Evolutionary conservation across 2,888 invertebrate genomes (phyloP).

Genomic region (Ectemnius cavifrons): DNA sequence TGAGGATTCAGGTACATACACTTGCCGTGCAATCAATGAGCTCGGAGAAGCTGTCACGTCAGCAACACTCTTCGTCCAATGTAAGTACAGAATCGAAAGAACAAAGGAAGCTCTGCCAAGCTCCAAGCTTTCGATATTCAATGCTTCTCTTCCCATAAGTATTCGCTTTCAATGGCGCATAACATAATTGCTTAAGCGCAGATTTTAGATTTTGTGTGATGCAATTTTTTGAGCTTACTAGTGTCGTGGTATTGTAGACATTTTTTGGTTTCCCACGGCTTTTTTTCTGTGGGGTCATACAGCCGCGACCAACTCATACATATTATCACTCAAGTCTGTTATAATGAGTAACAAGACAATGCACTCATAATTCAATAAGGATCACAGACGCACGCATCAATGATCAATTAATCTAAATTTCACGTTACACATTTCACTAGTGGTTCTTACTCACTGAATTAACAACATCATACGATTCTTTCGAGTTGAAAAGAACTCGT

Average conservation of each 20-base stretch:
- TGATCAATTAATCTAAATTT: too few relatives aligned
- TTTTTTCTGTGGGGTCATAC: conserved; percentile 3
- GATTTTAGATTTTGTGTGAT: conserved; percentile 37
- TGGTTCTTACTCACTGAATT: neutral
- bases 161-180: conserved; percentile 21
- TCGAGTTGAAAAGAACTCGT: neutral
- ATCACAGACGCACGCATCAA: too few relatives aligned
- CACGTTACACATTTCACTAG: too few relatives aligned
- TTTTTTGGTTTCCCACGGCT: conserved; percentile 16
- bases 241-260: conserved; percentile 25
- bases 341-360: neutral
- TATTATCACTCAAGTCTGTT: neutral
- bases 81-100: conserved; percentile 79
- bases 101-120: too few relatives aligned
- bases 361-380: too few relatives aligned
- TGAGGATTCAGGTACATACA: conserved; percentile 98
- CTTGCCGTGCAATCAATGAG: conserved; percentile 94
- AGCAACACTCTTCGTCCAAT: conserved; percentile 92
- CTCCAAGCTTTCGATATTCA: conserved; percentile 26
- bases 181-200: conserved; percentile 29
- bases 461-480: neutral
- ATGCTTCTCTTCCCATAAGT: neutral
- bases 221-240: conserved; percentile 20
- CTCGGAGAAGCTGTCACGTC: conserved; percentile 97
- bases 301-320: neutral